Conservation (phyloP, 2,797 vertebrate species). For the Psittacula derbiana region DNA sequence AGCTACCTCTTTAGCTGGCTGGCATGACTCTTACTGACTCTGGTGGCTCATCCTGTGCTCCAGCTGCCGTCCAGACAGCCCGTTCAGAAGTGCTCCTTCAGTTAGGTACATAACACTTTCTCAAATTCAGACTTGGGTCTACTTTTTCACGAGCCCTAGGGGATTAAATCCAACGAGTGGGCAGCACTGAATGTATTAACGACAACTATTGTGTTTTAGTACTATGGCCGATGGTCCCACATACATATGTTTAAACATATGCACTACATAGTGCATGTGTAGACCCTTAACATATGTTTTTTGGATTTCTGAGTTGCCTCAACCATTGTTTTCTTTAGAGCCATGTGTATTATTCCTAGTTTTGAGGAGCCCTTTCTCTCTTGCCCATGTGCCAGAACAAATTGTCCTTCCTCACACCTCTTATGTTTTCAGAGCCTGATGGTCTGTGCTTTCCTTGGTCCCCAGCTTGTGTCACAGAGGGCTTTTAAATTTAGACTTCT, state of each 20-base stretch:
- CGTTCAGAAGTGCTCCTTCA: neutral
- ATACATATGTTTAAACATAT: neutral
- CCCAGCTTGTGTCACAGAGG: neutral
- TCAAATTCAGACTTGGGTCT: neutral
- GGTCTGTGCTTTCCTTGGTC: neutral
- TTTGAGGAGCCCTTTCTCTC: neutral
- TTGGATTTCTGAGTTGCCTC: neutral
- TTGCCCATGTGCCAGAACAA: neutral
- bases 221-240: neutral
- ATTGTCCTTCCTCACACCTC: neutral
- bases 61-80: neutral
- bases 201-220: neutral
- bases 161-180: neutral
- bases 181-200: neutral
- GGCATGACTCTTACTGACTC: neutral
- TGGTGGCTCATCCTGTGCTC: neutral
- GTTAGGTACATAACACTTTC: neutral
- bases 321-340: neutral
- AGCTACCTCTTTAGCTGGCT: neutral
- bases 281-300: neutral
- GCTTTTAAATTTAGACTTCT: neutral
- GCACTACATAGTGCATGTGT: neutral
- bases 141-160: rapidly evolving
- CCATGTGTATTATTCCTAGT: neutral
- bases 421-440: neutral